Evolutionary conservation across 2,797 vertebrate species (phyloP).

Genomic region (Sparus aurata): DNA sequence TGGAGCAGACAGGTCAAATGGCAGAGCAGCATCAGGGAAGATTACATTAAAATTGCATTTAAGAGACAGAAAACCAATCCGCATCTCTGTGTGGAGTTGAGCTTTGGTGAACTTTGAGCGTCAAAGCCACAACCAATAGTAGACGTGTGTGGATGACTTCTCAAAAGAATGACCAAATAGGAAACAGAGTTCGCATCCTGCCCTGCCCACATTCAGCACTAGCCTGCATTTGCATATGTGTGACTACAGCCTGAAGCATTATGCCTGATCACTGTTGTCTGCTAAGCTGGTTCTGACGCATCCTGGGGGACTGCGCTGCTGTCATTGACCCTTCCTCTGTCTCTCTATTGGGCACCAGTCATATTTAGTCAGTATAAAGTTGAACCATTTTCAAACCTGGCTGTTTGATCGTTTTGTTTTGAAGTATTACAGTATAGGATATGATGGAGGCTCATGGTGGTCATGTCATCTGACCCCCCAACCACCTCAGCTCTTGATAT

Average conservation of each 20-base stretch:
- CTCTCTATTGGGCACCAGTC: background rate
- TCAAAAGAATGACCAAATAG: too few relatives aligned
- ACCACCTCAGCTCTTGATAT: background rate
- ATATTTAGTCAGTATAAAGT: background rate
- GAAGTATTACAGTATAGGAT: background rate
- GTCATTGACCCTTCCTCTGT: background rate
- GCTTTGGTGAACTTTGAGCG: too few relatives aligned
- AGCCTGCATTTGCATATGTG: too few relatives aligned
- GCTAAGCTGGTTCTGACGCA: background rate
- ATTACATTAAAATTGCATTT: too few relatives aligned
- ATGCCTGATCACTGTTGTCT: background rate
- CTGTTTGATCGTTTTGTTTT: background rate
- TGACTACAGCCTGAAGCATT: background rate
- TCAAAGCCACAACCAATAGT: too few relatives aligned
- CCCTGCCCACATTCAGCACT: too few relatives aligned
- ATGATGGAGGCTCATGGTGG: background rate
- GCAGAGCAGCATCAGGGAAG: too few relatives aligned
- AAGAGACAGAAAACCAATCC: too few relatives aligned
- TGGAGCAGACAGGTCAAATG: too few relatives aligned
- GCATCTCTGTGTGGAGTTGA: too few relatives aligned
- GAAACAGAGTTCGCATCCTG: too few relatives aligned
- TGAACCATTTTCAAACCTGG: background rate
- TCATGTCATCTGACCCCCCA: background rate
- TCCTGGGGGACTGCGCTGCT: background rate
- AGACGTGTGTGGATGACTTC: too few relatives aligned